Conservation (phyloP, 2,888 invertebrate species). For the Chromoteleia sp. region DNA sequence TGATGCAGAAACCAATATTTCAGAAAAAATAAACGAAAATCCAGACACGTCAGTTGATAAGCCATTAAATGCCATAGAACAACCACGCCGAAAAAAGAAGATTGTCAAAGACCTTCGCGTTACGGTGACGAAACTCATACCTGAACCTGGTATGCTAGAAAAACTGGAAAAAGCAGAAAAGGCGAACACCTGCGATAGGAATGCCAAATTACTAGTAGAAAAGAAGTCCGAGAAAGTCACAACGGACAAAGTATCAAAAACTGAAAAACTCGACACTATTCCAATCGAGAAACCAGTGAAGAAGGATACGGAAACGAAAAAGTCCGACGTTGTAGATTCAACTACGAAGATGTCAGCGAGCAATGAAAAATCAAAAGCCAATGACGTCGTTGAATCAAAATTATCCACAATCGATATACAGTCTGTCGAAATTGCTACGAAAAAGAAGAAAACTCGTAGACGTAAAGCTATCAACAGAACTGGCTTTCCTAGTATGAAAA, state of each 20-base stretch:
- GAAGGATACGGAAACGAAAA: conserved; percentile 61
- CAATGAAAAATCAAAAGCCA: conserved; percentile 79
- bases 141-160: conserved; percentile 74
- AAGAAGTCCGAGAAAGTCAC: conserved; percentile 84
- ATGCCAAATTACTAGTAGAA: conserved; percentile 79
- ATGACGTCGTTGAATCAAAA: conserved; percentile 6
- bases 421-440: conserved; percentile 63
- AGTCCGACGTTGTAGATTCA: conserved; percentile 35
- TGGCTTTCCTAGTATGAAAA: conserved; percentile 94
- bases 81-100: conserved; percentile 82
- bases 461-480: conserved; percentile 93
- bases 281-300: conserved; percentile 57
- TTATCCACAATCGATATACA: conserved; percentile 43
- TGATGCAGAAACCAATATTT: conserved; percentile 86
- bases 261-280: conserved; percentile 61
- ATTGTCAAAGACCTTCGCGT: conserved; percentile 82
- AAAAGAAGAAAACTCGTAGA: conserved; percentile 87
- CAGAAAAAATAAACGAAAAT: conserved; percentile 69
- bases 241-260: conserved; percentile 82
- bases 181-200: conserved; percentile 66
- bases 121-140: conserved; percentile 81
- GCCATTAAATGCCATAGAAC: conserved; percentile 77
- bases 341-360: conserved; percentile 77
- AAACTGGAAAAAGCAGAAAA: conserved; percentile 75
- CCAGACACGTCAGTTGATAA: conserved; percentile 74